A percentile compares a stretch with the other conserved stretches of the same genome.
Conservation (phyloP, 2,113 vertebrate species). For the Semicossyphus pulcher region DNA sequence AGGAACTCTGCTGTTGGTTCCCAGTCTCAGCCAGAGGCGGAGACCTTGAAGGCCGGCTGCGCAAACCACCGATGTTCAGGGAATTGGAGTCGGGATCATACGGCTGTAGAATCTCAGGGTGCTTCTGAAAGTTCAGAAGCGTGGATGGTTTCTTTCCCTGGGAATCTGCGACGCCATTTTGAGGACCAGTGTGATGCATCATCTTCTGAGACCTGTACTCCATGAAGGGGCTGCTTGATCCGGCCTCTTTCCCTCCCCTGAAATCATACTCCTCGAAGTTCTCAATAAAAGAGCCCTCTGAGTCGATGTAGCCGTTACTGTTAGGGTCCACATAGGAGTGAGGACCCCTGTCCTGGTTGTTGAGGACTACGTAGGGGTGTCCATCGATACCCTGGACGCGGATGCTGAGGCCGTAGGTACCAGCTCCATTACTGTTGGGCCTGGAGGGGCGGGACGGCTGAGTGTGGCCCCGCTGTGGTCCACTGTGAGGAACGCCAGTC, state of each 20-base stretch:
- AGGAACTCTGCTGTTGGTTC: constrained; percentile 67
- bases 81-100: constrained; percentile 90
- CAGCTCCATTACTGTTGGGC: constrained; percentile 78
- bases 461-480: constrained; percentile 80
- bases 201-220: constrained; percentile 83
- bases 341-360: constrained; percentile 89
- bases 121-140: constrained; percentile 91
- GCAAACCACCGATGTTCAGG: constrained; percentile 76
- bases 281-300: constrained; percentile 76
- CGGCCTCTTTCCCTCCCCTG: constrained; percentile 64
- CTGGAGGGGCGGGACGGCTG: constrained; percentile 72
- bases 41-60: constrained; percentile 68
- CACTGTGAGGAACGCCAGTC: constrained; percentile 82
- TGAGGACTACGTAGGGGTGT: constrained; percentile 96
- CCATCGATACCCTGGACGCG: constrained; percentile 97
- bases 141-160: constrained; percentile 75
- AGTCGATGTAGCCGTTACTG: constrained; percentile 78
- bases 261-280: constrained; percentile 80
- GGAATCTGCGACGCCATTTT: constrained; percentile 75
- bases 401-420: constrained; percentile 95
- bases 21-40: constrained; percentile 64
- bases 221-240: constrained; percentile 82
- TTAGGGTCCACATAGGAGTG: constrained; percentile 78
- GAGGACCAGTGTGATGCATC: constrained; percentile 67
- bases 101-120: constrained; percentile 93